Conservation (phyloP, 2,888 invertebrate genomes). For the Lymantria monacha region DNA sequence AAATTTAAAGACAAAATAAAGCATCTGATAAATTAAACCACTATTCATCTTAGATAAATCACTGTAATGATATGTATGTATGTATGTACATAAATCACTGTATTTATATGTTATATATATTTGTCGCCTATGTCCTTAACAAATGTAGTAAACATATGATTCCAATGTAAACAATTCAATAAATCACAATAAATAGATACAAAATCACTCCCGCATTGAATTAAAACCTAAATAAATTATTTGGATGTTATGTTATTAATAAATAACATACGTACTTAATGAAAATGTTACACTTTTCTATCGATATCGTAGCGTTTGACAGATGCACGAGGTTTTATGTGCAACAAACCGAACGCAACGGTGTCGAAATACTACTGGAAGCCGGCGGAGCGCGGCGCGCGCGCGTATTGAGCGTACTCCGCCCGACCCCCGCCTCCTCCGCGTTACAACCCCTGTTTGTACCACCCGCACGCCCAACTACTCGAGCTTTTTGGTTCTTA, state of each 20-base stretch:
- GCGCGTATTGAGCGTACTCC: slow-evolving; percentile 76
- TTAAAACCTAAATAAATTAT: slow-evolving; percentile 15
- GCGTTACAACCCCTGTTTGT: slow-evolving; percentile 59
- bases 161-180: slow-evolving; percentile 69
- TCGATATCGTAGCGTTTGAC: slow-evolving; percentile 71
- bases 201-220: slow-evolving; percentile 25
- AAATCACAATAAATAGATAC: slow-evolving; percentile 27
- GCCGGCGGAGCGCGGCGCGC: slow-evolving; percentile 59
- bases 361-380: slow-evolving; percentile 68
- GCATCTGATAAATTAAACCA: slow-evolving; percentile 3
- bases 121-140: slow-evolving; percentile 14
- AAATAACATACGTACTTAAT: slow-evolving; percentile 62
- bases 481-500: slow-evolving; percentile 43
- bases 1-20: slow-evolving; percentile 15
- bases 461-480: slow-evolving; percentile 41
- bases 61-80: slow-evolving; percentile 12
- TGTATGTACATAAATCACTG: slow-evolving; percentile 16
- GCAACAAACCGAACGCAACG: slow-evolving; percentile 48
- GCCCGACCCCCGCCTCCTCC: slow-evolving; percentile 64
- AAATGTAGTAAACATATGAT: slow-evolving; percentile 58
- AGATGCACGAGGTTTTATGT: slow-evolving; percentile 50
- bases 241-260: slow-evolving; percentile 8
- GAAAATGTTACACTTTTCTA: slow-evolving; percentile 50
- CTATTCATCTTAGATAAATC: slow-evolving; percentile 9
- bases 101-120: slow-evolving; percentile 7